Percentiles rank a stretch among this genome's conserved stretches.
These are phyloP conservation scores for Zaprionus taronus DNA, from an alignment of 1,140 invertebrate species.

Conservation along the genomic window DNA sequence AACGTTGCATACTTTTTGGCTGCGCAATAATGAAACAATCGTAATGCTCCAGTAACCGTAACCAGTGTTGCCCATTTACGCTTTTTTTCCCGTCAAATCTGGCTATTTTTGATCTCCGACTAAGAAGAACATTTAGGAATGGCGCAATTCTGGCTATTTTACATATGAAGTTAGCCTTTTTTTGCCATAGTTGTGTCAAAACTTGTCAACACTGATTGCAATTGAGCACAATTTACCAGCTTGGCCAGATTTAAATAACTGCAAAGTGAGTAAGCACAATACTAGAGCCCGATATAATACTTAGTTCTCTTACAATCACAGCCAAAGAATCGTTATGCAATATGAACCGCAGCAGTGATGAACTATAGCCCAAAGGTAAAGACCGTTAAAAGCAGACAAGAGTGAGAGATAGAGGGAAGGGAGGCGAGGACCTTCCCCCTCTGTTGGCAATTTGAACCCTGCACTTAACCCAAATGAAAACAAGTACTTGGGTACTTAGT, in stretches of 20 bases:
- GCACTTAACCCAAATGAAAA: slow-evolving; percentile 45
- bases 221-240: neutral
- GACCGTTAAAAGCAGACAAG: neutral
- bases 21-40: neutral
- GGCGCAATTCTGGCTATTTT: no score
- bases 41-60: neutral
- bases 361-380: neutral
- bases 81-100: neutral
- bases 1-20: slow-evolving; percentile 39
- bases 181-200: neutral
- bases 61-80: neutral
- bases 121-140: no score
- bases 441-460: slow-evolving; percentile 42
- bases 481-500: slow-evolving; percentile 17
- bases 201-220: neutral
- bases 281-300: neutral
- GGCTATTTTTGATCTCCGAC: no score
- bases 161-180: no score
- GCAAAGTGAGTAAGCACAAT: neutral
- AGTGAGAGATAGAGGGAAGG: neutral
- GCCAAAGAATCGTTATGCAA: slow-evolving; percentile 3
- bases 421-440: neutral
- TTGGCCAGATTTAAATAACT: neutral
- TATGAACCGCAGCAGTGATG: neutral
- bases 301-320: neutral